Evolutionary conservation across 2,797 vertebrate genomes (phyloP).

Genomic region (Sciurus carolinensis): DNA sequence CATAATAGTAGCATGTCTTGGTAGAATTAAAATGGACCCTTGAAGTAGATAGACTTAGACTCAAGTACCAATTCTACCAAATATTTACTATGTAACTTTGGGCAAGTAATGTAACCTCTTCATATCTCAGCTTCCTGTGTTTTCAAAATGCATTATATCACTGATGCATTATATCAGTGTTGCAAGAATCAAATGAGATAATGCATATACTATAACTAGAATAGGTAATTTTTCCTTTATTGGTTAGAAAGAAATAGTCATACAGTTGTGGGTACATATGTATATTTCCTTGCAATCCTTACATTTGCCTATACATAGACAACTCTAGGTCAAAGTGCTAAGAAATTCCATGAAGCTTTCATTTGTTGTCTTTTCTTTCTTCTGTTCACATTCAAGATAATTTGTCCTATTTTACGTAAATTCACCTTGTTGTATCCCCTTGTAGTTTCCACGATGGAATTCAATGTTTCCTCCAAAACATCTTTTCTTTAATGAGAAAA

Average conservation of each 20-base stretch:
- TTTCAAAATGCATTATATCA: neutral
- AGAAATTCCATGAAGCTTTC: neutral
- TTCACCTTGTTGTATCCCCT: neutral
- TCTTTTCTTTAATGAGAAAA: neutral
- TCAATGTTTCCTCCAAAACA: neutral
- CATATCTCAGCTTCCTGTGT: neutral
- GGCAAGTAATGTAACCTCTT: neutral
- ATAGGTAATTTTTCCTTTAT: neutral
- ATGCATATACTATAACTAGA: neutral
- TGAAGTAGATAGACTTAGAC: neutral
- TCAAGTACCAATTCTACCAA: neutral
- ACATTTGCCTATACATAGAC: neutral
- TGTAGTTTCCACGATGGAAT: neutral
- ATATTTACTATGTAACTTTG: neutral
- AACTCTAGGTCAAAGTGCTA: neutral
- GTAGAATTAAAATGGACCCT: neutral
- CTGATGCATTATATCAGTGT: neutral
- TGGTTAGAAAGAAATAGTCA: slow-evolving; percentile 4
- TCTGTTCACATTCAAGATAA: slow-evolving; percentile 7
- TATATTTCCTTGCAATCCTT: neutral
- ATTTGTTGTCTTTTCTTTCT: neutral
- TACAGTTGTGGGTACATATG: neutral
- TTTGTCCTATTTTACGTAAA: neutral
- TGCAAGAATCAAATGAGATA: slow-evolving; percentile 10
- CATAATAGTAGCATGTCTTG: neutral